Evolutionary conservation across 2,888 invertebrate species (phyloP), one percentile per base, ranked within the genome.

Genomic region (Linhomoeus sp.): DNA sequence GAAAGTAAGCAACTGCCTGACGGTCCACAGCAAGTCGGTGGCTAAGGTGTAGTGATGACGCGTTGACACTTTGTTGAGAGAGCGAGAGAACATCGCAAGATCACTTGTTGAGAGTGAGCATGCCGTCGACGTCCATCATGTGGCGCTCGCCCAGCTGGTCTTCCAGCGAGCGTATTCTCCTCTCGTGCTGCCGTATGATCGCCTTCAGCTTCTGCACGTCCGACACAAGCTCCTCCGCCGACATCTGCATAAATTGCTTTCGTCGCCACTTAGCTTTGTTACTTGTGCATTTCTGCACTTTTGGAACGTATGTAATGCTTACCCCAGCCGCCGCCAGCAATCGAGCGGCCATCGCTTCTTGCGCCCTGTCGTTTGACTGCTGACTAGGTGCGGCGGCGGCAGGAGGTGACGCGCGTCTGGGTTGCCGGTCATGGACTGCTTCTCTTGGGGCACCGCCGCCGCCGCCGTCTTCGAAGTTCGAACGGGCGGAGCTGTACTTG

Each of bases 151-250:
- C 59, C 25, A 59, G 47, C 17, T 55, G 55, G 36, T 62, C 62
- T 45, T 63, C 63, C 33, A 64, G 52, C 43, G 56, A 51, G 22
- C 63, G 56, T 39, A 63, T 62, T 37, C 63, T 50, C 12, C 63
- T 49, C 45, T 63, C 63, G 46, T 63, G 63, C 45, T 61, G 58
- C 17, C 62, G 51, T 25, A 64, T 50, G 22, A 63, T 53, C 14
- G 55, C 52, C 50, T 62, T 64, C 58, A 62, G 57, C 45, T 56
- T 57, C 51, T 58, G 55, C 23, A 63, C 41, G 42, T 59, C 58
- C 9, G 48, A 51, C 20, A 53, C 1, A 45, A 58, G 43, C 36
- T 54, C 53, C n/a, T 56, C 53, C 45, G 49, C 38, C n/a, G 41
- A 41, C 39, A 20, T 12, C 9, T 12, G 15, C 15, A 15, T 9